Evolutionary conservation across 2,797 vertebrate genomes (phyloP), one percentile per base, ranked within the genome.

Genomic region (Onychomys torridus): DNA sequence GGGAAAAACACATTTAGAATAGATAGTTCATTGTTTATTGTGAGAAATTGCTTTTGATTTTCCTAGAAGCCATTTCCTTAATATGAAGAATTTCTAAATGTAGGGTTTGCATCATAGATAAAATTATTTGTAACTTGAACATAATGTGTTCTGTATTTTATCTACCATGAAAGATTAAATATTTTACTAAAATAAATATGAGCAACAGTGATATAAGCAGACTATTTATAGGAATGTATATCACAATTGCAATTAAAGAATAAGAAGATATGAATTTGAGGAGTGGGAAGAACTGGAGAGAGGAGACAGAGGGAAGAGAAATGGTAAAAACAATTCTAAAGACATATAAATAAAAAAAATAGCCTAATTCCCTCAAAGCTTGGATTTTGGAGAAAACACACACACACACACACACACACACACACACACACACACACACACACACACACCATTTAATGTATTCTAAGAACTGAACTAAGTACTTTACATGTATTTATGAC

Each of bases 11-110:
- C 4, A 3, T 46, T 95, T 40, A 37, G 83, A 92, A 40, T 57
- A 61, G 77, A 79, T 65, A 77, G 16, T 67, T 61, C 82, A 75
- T 95, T 96, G 81, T 97, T 78, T 93, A 67, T 83, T 96, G 27
- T 87, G 2, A 95, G 37, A 61, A 90, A 87, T 84, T 82, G 8
- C n/a, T 91, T 78, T 9, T 95, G 59, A 21, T 86, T 77, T 85
- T 91, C 25, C 11, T 46, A 92, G 85, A 92, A 95, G 32, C 5
- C 34, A 57, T 96, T 97, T 76, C 17, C 52, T 95, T 94, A 32
- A 29, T 92, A 52, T 76, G 91, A 2, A 81, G 16, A 23, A 81
- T 81, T 71, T 88, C 2, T 34, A 96, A 86, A 73, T 67, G 32
- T 40, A 84, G 5, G 83, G 2, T 76, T 96, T 59, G 95, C 63